Base-by-base conservation (phyloP, 2,888 invertebrate species). In the Pristionchus mayeri region DNA sequence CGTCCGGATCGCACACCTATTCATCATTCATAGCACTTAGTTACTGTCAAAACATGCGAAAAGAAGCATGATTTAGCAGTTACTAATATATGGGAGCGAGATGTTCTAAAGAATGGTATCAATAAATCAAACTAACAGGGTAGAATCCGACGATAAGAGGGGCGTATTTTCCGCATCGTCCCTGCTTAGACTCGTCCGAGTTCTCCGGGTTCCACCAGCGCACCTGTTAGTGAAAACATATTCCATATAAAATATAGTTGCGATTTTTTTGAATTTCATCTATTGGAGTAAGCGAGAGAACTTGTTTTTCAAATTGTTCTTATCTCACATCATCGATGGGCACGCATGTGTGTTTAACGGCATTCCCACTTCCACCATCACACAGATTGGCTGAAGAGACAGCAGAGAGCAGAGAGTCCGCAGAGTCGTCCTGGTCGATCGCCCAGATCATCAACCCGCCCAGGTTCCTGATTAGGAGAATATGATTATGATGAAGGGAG, bases 371-470 rank as follows among this genome's bases (percentile, higher is more conserved):
- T 30, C 67, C 67, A 18, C n/a, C n/a, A 18, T 30, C 34, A 50
- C 86, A 86, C 13, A 86, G 50, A 13, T 79, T 76, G 21, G 86
- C 85, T 16, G 85, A 81, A 18, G 86, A 82, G n/a, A 67, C 67
- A 21, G 34, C 37, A 13, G 34, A 37, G 2, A 91, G 54, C 82
- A 90, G 57, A 13, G 89, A 86, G 60, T 85, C 85, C 3, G 87
- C 75, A 21, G 87, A 86, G 78, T 89, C 89, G 60, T 89, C 89
- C 40, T 80, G 63, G 63, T 89, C 91, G 37, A 91, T 75, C 4
- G 90, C 89, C 90, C 90, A 90, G 34, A 90, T 89, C 91, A 90
- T 91, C 18, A 87, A 52, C 24, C 89, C 89, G 30, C 89, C 89
- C 16, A 89, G 60, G 50, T 86, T 88, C 24, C 67, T 67, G 34